A percentile compares a stretch with the other conserved stretches of the same genome.
These are phyloP conservation scores for Nestor notabilis DNA, from an alignment of 2,113 vertebrate species.

Conservation along the genomic window DNA sequence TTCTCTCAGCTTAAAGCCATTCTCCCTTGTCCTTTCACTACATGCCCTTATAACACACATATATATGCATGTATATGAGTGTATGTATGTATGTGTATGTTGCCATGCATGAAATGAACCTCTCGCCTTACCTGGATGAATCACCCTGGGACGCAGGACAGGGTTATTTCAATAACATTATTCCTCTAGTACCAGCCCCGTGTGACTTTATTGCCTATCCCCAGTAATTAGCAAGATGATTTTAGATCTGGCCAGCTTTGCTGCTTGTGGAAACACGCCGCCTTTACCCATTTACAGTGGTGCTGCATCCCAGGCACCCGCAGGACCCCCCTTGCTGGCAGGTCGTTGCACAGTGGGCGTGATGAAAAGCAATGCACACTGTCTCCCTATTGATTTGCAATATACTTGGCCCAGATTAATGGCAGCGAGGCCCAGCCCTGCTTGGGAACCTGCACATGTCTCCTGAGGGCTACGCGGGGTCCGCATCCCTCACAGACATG, in stretches of 20 bases:
- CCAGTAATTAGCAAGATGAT: not conserved
- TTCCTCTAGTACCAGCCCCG: not conserved
- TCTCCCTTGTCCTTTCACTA: not conserved
- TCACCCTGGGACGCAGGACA: rapidly evolving
- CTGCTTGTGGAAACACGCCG: not conserved
- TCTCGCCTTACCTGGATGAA: not conserved
- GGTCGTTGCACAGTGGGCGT: not conserved
- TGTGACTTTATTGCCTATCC: not conserved
- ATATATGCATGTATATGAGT: too few relatives aligned
- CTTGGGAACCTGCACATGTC: not conserved
- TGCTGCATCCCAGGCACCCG: not conserved
- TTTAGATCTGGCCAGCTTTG: not conserved
- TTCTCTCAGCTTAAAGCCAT: not conserved
- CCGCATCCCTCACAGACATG: not conserved
- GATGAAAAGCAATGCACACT: not conserved
- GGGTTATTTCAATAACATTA: not conserved
- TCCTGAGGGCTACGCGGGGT: not conserved
- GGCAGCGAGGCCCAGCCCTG: not conserved
- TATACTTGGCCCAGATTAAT: slow-evolving; percentile 48
- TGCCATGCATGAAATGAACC: not conserved
- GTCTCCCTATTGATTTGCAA: slow-evolving; percentile 42
- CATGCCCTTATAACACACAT: not conserved
- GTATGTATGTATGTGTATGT: not conserved
- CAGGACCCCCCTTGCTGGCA: not conserved
- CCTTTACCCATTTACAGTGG: rapidly evolving